Base-by-base conservation (phyloP, 2,797 vertebrate species). In the Xiphorhynchus erythropygius region DNA sequence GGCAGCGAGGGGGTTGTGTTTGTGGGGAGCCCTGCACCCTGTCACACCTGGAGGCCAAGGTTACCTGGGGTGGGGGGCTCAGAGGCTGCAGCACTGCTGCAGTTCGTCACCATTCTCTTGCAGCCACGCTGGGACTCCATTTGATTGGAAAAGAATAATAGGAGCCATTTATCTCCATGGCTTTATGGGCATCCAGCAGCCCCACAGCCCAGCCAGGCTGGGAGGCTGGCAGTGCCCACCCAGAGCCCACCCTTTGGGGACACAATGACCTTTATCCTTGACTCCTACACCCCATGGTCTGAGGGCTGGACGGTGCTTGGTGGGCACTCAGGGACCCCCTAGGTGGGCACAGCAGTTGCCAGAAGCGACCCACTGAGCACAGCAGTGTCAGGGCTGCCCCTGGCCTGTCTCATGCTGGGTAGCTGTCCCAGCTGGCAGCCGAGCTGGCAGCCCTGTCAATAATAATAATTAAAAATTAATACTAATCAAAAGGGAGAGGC, bases 381-480 rank as follows among this genome's bases (percentile, higher is more conserved):
- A 42, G 73, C 69, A 35, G 49, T n/a, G 80, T 50, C 88, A 75
- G 65, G 18, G 47, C 90, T 94, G 96, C 80, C 92, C 90, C 41
- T 0, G 1, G 95, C 82, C 79, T 75, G 70, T 32, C 53, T 95
- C 73, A 53, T 5, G 78, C 95, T 10, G 91, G 96, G 97, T 97
- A 96, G 94, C 85, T 19, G 39, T 89, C 95, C 97, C 97, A 96
- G 97, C 96, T 98, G 97, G 92, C 93, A 69, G 78, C 89, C 57
- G 28, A 81, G 19, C 95, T 90, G 92, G 88, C 90, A 88, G 93
- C n/a, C 92, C 88, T 93, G 94, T 93, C 94, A 96, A 93, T 95
- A 96, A 90, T 94, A 73, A 91, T 95, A 93, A 96, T 96, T 96
- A 95, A 96, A 96, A 96, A 95, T 94, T 96, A 96, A 96, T 96